Evolutionary conservation across 1,140 invertebrate species (phyloP), one percentile per base, ranked within the genome.

Genomic region (Cotesia chilonis): DNA sequence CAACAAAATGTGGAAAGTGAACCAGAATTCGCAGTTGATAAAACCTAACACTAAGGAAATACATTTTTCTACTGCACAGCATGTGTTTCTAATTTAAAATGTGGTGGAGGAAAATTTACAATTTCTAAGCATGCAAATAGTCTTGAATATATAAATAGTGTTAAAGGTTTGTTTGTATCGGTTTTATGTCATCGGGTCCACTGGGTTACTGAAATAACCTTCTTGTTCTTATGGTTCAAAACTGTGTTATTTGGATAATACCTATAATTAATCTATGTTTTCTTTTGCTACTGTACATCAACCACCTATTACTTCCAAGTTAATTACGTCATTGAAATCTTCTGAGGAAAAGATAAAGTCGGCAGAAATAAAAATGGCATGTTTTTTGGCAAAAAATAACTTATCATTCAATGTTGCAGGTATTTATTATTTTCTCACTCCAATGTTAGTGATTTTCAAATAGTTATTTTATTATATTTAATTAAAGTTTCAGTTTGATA

Each of bases 281-380:
- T 47, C 10, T 7, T 47, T n/a, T 20, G 10, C 37, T 38, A 60
- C 54, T 59, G 64, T 68, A 4, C 36, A 64, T 38, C 7, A 51
- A 10, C 57, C 60, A 36, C 7, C 47, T 35, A 55, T 70, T 4
- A 47, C 61, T n/a, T 17, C 47, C 7, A 28, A 9, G 1, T 60
- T 7, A 75, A 73, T 17, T 17, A 59, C 54, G 38, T 12, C 47
- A 61, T 52, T 28, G 5, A 54, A 55, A 4, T 14, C 70, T n/a
- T n/a, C n/a, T 10, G 37, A 20, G 14, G 54, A 14, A 38, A 54
- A 63, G 12, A 41, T 72, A 6, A 54, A 70, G 35, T 36, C 54
- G 20, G 54, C 66, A 12, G 75, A 78, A 71, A 63, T 78, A 0
- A 57, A 71, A 60, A 36, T 72, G 4, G 60, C 73, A n/a, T 57